Evolutionary conservation across 2,888 invertebrate genomes (phyloP).

Genomic region (Xylota sylvarum): DNA sequence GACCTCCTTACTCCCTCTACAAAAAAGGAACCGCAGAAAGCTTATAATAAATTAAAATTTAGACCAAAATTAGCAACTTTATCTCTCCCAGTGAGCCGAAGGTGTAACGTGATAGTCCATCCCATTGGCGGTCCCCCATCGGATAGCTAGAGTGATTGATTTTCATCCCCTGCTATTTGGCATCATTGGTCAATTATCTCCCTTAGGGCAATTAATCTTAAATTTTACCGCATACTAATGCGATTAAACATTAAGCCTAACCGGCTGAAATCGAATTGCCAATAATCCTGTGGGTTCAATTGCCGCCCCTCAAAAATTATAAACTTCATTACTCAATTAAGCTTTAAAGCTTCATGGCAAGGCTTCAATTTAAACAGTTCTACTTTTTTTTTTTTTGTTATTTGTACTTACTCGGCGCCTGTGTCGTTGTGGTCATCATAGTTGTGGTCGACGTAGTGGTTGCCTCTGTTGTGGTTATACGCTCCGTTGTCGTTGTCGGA

Average conservation of each 20-base stretch:
- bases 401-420: constrained; percentile 86
- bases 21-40: no score
- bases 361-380: constrained; percentile 16
- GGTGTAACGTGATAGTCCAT: not conserved
- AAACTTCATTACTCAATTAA: constrained; percentile 36
- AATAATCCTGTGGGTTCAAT: constrained; percentile 13
- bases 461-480: constrained; percentile 84
- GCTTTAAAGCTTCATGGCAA: constrained; percentile 32
- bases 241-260: constrained; percentile 62
- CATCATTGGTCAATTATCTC: constrained; percentile 34
- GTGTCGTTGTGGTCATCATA: constrained; percentile 85
- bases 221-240: constrained; percentile 65
- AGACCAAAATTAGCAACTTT: no score
- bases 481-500: constrained; percentile 85
- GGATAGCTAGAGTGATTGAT: constrained; percentile 9
- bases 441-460: constrained; percentile 87
- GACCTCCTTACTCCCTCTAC: no score
- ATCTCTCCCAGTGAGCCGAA: no score
- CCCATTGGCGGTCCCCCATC: no score
- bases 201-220: constrained; percentile 46
- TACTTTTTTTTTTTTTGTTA: constrained; percentile 18
- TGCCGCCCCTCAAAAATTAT: not conserved
- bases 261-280: constrained; percentile 49
- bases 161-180: not conserved
- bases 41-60: no score